These are phyloP conservation scores for Brachyptera putata DNA, from an alignment of 2,888 invertebrate genomes.

Conservation along the genomic window DNA sequence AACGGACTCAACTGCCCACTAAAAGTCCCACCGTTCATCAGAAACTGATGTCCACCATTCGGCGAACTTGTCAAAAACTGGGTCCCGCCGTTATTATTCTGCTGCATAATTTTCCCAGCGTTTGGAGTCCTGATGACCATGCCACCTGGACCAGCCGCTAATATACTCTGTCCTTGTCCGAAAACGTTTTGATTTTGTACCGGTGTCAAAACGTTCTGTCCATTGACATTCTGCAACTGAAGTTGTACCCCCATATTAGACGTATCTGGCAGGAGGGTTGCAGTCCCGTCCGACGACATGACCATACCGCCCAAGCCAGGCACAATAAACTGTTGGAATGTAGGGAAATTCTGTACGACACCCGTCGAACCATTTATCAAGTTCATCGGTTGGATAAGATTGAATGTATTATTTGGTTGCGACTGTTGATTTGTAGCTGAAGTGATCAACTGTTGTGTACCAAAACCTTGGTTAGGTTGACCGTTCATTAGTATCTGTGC, in stretches of 20 bases:
- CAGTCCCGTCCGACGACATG: slow-evolving; percentile 68
- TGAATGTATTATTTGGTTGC: slow-evolving; percentile 51
- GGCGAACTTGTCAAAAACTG: slow-evolving; percentile 64
- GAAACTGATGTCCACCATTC: slow-evolving; percentile 61
- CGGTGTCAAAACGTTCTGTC: slow-evolving; percentile 70
- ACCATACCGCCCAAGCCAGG: slow-evolving; percentile 79
- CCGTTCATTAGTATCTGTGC: slow-evolving; percentile 76
- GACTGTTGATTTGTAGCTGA: slow-evolving; percentile 50
- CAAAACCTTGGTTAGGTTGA: slow-evolving; percentile 54
- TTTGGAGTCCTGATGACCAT: slow-evolving; percentile 73
- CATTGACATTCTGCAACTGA: slow-evolving; percentile 76
- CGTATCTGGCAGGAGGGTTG: slow-evolving; percentile 67
- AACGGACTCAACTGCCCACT: slow-evolving; percentile 62
- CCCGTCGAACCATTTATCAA: slow-evolving; percentile 65
- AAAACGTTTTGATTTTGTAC: slow-evolving; percentile 62
- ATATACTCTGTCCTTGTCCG: slow-evolving; percentile 59
- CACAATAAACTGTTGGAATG: slow-evolving; percentile 77
- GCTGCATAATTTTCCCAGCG: slow-evolving; percentile 47
- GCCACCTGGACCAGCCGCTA: slow-evolving; percentile 63
- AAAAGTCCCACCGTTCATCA: slow-evolving; percentile 58
- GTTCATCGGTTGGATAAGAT: slow-evolving; percentile 77
- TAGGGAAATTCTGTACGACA: slow-evolving; percentile 70
- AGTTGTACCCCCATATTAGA: slow-evolving; percentile 66
- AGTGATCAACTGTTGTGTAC: slow-evolving; percentile 65
- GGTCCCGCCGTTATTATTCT: slow-evolving; percentile 60